Conservation (phyloP, 2,113 vertebrate genomes). For the Melozone crissalis region DNA sequence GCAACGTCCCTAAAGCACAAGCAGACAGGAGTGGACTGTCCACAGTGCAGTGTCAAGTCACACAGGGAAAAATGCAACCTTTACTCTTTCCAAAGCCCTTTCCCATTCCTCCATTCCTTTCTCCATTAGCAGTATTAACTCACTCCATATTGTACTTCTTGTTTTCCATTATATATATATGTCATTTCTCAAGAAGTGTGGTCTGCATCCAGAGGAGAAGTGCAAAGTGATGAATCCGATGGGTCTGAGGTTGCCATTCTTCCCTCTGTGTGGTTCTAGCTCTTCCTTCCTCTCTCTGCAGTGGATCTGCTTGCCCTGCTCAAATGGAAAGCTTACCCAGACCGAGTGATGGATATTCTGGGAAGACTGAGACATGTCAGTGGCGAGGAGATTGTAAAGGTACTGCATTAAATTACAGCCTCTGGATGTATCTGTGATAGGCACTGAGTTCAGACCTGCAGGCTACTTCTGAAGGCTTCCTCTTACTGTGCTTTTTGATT, state of each 20-base stretch:
- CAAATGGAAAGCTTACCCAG: conserved; percentile 96
- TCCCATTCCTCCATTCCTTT: background rate
- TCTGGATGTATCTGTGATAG: background rate
- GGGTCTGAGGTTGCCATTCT: background rate
- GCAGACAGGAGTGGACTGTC: background rate
- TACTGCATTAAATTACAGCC: conserved; percentile 36
- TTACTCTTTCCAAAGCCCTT: background rate
- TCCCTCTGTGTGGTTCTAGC: background rate
- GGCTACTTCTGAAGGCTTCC: background rate
- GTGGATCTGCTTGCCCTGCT: conserved; percentile 93
- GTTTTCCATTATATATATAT: background rate
- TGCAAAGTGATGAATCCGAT: background rate
- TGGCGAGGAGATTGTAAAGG: conserved; percentile 96
- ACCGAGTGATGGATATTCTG: conserved; percentile 91
- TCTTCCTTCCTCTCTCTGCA: conserved; percentile 61
- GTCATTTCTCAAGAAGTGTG: background rate
- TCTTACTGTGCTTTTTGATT: background rate
- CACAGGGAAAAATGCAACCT: background rate
- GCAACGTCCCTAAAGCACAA: fast-evolving
- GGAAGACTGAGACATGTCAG: conserved; percentile 90
- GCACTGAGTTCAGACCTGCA: background rate
- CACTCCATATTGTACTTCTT: background rate
- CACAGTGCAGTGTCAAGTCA: background rate
- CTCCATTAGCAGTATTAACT: background rate
- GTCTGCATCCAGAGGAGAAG: background rate